Evolutionary conservation across 2,888 invertebrate species (phyloP).

Genomic region (Disparrhopalites patrizii): DNA sequence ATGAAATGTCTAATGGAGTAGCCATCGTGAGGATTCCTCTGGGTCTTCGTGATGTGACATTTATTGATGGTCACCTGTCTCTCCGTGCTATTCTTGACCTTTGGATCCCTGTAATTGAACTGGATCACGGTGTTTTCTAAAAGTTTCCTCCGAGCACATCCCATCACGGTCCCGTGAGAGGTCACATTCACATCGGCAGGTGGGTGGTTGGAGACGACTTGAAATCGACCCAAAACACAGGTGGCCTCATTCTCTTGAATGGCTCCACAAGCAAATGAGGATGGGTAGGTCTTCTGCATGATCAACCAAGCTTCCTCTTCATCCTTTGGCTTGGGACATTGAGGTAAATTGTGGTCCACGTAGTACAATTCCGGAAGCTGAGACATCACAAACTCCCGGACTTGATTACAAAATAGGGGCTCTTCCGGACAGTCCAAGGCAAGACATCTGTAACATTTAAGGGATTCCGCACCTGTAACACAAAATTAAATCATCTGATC

Average conservation of each 20-base stretch:
- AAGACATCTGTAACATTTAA: constrained; percentile 39
- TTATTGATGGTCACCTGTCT: constrained; percentile 16
- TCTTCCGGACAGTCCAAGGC: constrained; percentile 35
- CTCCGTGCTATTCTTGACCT: neutral
- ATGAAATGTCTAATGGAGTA: constrained; percentile 33
- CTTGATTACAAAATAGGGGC: constrained; percentile 1
- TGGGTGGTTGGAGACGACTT: constrained; percentile 22
- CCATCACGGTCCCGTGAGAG: constrained; percentile 43
- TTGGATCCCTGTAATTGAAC: constrained; percentile 11
- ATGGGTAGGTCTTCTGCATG: constrained; percentile 15
- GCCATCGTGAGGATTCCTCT: constrained; percentile 15
- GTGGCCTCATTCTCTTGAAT: constrained; percentile 33
- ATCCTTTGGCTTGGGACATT: constrained; percentile 37
- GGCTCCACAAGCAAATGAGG: constrained; percentile 7
- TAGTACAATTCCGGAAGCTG: constrained; percentile 31
- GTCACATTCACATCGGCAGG: constrained; percentile 4
- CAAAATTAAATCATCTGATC: no score
- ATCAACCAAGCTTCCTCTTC: constrained; percentile 19
- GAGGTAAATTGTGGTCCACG: constrained; percentile 20
- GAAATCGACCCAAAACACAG: constrained; percentile 40
- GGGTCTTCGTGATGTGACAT: neutral
- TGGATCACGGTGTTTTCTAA: constrained; percentile 20
- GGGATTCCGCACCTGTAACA: neutral
- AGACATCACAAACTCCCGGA: constrained; percentile 31
- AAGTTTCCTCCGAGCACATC: constrained; percentile 39